These are phyloP conservation scores for Huso huso DNA, from an alignment of 2,797 vertebrate genomes.

Conservation along the genomic window DNA sequence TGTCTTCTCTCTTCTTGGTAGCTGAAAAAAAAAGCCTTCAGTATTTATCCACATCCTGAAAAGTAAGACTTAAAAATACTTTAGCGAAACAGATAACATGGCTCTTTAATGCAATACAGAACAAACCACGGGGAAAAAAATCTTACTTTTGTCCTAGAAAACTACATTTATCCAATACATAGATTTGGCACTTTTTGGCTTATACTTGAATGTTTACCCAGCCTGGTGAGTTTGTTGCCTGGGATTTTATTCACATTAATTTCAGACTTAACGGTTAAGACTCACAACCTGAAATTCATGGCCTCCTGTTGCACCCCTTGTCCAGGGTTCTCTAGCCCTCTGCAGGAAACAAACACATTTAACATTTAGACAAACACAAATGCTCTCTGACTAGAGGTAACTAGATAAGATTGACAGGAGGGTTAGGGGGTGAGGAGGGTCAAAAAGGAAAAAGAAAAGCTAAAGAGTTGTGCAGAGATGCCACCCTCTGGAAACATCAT, in stretches of 20 bases:
- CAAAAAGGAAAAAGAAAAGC: conserved; percentile 41
- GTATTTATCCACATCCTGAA: conserved; percentile 34
- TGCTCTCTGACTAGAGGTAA: conserved; percentile 49
- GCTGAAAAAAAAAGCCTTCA: conserved; percentile 63
- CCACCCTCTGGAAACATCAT: conserved; percentile 38
- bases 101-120: too few species aligned
- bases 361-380: conserved; percentile 82
- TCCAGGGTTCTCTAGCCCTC: conserved; percentile 99
- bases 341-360: conserved; percentile 98
- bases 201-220: conserved; percentile 98
- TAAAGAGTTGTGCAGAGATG: conserved; percentile 46
- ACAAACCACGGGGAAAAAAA: conserved; percentile 9
- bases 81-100: too few species aligned
- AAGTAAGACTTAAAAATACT: conserved; percentile 33
- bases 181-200: conserved; percentile 27
- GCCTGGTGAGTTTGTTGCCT: conserved; percentile 70
- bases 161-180: too few species aligned
- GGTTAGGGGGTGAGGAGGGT: conserved; percentile 34
- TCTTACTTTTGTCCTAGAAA: too few species aligned
- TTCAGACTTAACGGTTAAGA: conserved; percentile 84
- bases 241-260: conserved; percentile 79
- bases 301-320: conserved; percentile 96
- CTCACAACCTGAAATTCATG: conserved; percentile 99
- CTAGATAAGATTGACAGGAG: conserved; percentile 15
- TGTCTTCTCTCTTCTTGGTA: conserved; percentile 61